A percentile compares a stretch with the other conserved stretches of the same genome.
Conservation (phyloP, 2,888 invertebrate genomes). For the Meliscaeva auricollis region DNA sequence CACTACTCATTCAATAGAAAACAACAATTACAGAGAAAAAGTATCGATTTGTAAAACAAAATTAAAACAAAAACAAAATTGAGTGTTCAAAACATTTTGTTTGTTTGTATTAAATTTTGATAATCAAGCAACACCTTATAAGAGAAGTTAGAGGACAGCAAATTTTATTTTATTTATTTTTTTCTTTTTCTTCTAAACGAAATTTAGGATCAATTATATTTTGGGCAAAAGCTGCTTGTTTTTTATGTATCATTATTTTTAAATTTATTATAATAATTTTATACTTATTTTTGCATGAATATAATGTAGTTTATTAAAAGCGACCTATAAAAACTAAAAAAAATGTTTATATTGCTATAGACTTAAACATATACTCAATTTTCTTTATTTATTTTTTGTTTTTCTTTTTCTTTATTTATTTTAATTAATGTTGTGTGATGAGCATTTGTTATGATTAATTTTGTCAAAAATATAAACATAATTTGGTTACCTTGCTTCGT, state of each 20-base stretch:
- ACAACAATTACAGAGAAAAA: constrained; percentile 16
- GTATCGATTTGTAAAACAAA: neutral
- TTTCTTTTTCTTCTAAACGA: constrained; percentile 11
- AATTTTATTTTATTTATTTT: neutral
- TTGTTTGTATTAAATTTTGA: constrained; percentile 25
- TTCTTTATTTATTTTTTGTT: neutral
- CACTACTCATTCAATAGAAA: constrained; percentile 48
- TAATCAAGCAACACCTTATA: constrained; percentile 35
- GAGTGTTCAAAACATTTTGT: constrained; percentile 12
- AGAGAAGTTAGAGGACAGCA: constrained; percentile 14
- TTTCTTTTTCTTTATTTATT: neutral
- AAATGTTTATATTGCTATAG: constrained; percentile 18
- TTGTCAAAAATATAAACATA: constrained; percentile 25
- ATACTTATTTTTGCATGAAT: constrained; percentile 33
- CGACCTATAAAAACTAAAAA: constrained; percentile 36
- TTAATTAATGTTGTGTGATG: constrained; percentile 20
- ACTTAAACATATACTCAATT: constrained; percentile 29
- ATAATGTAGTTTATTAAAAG: constrained; percentile 37
- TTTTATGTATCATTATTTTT: constrained; percentile 41
- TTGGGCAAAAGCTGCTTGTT: constrained; percentile 54
- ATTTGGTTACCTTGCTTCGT: neutral
- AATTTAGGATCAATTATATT: constrained; percentile 62
- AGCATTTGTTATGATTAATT: constrained; percentile 44
- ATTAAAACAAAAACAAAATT: constrained; percentile 17
- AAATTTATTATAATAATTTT: constrained; percentile 39